Evolutionary conservation across 2,113 vertebrate species (phyloP).

Genomic region (Eptesicus fuscus): DNA sequence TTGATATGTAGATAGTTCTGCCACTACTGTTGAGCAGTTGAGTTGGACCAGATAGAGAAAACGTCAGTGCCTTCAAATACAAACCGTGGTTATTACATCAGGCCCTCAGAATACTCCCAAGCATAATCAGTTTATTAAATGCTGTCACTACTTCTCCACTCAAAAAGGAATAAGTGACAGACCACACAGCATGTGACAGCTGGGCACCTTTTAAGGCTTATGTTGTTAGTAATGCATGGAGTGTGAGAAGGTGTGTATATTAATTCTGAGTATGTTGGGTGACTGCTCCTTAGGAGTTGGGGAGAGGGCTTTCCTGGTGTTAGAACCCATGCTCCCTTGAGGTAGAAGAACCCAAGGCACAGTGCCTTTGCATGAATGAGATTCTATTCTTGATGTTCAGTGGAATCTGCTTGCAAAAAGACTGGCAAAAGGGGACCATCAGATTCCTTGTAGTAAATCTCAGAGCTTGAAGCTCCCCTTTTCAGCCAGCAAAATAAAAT

Average conservation of each 20-base stretch:
- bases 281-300: neutral
- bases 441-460: conserved; percentile 18
- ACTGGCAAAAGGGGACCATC: neutral
- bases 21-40: neutral
- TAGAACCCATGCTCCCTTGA: neutral
- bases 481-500: neutral
- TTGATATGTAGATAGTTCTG: conserved; percentile 4
- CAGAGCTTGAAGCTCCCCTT: neutral
- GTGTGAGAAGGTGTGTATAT: neutral
- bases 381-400: neutral
- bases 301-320: neutral
- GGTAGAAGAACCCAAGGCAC: neutral
- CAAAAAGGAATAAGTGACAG: neutral
- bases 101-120: neutral
- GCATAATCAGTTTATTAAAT: neutral
- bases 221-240: neutral
- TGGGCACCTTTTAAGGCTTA: neutral
- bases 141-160: neutral
- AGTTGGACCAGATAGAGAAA: conserved; percentile 22
- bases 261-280: conserved; percentile 20
- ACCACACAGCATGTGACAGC: neutral
- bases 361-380: conserved; percentile 18
- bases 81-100: neutral
- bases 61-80: conserved; percentile 10
- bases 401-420: conserved; percentile 32